These are phyloP conservation scores for Pseudolycoriella hygida DNA, from an alignment of 2,888 invertebrate genomes.

Conservation along the genomic window DNA sequence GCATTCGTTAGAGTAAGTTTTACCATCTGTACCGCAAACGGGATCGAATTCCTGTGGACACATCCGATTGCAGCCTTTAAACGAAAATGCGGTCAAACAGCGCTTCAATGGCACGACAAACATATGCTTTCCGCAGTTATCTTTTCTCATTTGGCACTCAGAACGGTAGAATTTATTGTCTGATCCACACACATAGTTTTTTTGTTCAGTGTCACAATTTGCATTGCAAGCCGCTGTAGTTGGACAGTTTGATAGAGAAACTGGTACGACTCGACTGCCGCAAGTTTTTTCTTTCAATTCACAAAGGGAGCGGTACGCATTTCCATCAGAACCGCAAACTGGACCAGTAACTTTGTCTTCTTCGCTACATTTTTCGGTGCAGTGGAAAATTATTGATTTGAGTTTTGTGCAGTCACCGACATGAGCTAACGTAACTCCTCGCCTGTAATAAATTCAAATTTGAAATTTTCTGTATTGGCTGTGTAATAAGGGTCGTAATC, in stretches of 20 bases:
- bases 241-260: conserved; percentile 66
- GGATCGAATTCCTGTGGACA: conserved; percentile 78
- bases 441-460: conserved; percentile 30
- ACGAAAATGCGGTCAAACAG: conserved; percentile 68
- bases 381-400: conserved; percentile 40
- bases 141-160: conserved; percentile 80
- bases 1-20: conserved; percentile 87
- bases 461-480: neutral
- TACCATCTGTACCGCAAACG: conserved; percentile 81
- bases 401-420: conserved; percentile 72
- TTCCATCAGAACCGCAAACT: conserved; percentile 80
- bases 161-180: conserved; percentile 80
- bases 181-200: conserved; percentile 70
- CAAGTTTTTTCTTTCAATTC: conserved; percentile 70
- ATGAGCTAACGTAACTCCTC: conserved; percentile 74
- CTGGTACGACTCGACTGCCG: conserved; percentile 68
- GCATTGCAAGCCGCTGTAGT: conserved; percentile 67
- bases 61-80: conserved; percentile 71
- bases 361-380: conserved; percentile 37
- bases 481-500: too few species aligned
- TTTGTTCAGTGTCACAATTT: conserved; percentile 37
- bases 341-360: conserved; percentile 44
- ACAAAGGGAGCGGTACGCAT: conserved; percentile 74
- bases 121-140: conserved; percentile 81
- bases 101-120: conserved; percentile 81